Evolutionary conservation across 1,140 invertebrate genomes (phyloP), one percentile per base, ranked within the genome.

Genomic region (Vollenhovia emeryi): DNA sequence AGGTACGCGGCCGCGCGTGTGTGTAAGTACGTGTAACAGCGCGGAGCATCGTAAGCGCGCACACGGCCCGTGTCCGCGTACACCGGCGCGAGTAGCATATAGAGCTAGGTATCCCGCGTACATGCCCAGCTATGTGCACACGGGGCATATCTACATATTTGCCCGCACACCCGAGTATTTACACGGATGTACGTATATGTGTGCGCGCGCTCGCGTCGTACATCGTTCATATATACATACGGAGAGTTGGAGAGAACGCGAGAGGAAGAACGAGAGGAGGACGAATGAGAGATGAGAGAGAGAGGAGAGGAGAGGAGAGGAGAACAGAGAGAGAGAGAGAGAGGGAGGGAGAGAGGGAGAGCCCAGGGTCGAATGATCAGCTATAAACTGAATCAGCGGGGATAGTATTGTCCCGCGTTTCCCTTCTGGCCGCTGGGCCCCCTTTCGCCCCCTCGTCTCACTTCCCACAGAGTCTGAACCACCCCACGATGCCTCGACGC

Each of bases 351-450:
- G 68, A 21, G 18, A 57, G 48, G 66, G 69, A 59, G 69, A 68
- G 48, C 30, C 85, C 87, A 88, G 91, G 93, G 92, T 93, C 92
- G 93, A 93, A 93, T 93, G 92, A 93, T 93, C 93, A 91, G 92
- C 92, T 86, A 91, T 93, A 93, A 93, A 93, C 92, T 93, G 91
- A 92, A 86, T 92, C 91, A 91, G 90, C 92, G 86, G 89, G 79
- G 80, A 91, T 89, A 91, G 89, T 91, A 93, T 92, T 93, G 92
- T 90, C 88, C 88, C 78, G 43, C 33, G 64, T 71, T 85, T 69
- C 83, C 86, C 80, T 76, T 84, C 85, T 59, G 82, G 50, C 78
- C 60, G 74, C 48, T 75, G 62, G 45, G 43, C 75, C 40, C 69
- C 36, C 27, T 27, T 45, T 3, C 33, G 3, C 15, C 7, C 71